Evolutionary conservation across 1,140 invertebrate species (phyloP).

Genomic region (Plectrocnemia conspersa): DNA sequence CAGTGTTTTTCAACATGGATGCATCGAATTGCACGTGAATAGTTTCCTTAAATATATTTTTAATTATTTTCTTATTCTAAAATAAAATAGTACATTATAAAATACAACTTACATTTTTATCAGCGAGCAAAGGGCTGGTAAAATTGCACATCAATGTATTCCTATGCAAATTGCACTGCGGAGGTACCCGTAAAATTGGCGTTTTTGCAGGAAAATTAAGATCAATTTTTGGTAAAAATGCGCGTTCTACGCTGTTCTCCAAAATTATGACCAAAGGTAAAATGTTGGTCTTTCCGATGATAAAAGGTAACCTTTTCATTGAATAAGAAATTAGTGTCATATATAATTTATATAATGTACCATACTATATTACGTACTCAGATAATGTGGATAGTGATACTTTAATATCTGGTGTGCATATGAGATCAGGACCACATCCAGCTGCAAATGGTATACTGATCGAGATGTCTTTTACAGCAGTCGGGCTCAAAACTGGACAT

Average conservation of each 20-base stretch:
- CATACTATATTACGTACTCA: constrained; percentile 14
- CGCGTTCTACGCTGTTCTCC: constrained; percentile 28
- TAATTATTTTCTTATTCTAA: neutral
- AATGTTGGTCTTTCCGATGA: constrained; percentile 21
- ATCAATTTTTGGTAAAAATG: constrained; percentile 23
- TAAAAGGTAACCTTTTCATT: constrained; percentile 28
- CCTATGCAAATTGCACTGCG: constrained; percentile 15
- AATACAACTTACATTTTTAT: constrained; percentile 2
- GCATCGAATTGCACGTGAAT: constrained; percentile 21
- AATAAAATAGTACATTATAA: neutral
- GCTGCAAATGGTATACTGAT: constrained; percentile 28
- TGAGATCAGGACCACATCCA: constrained; percentile 25
- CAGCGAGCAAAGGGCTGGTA: constrained; percentile 18
- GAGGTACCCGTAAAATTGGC: constrained; percentile 26
- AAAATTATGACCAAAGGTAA: constrained; percentile 23
- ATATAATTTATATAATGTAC: neutral
- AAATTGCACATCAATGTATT: constrained; percentile 26
- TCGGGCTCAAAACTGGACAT: constrained; percentile 26
- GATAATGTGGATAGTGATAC: constrained; percentile 4
- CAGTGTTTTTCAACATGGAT: constrained; percentile 1
- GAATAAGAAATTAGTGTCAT: neutral
- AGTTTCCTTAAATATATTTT: no score
- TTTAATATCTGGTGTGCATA: constrained; percentile 27
- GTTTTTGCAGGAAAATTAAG: constrained; percentile 10
- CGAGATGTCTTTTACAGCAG: neutral